These are phyloP conservation scores for Sthenelais limicola DNA, from an alignment of 2,888 invertebrate genomes.

Conservation along the genomic window DNA sequence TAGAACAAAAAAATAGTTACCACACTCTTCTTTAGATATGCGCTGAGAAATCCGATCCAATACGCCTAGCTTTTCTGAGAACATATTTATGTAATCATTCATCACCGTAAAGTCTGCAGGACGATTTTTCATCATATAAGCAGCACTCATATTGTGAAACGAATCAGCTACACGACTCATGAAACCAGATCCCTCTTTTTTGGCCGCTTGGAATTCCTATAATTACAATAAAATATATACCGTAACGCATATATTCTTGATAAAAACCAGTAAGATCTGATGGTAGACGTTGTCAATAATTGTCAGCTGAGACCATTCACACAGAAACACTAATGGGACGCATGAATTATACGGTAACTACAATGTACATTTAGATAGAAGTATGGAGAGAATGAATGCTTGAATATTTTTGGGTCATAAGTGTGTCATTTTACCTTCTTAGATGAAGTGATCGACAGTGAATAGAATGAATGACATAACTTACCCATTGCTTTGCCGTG, in stretches of 20 bases:
- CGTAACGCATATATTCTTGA: no score
- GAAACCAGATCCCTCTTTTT: slow-evolving; percentile 77
- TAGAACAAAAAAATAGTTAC: slow-evolving; percentile 35
- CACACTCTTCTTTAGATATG: slow-evolving; percentile 52
- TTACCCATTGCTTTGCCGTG: slow-evolving; percentile 78
- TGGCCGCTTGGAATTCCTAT: slow-evolving; percentile 78
- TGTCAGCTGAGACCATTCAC: no score
- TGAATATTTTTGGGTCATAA: no score
- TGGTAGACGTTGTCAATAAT: no score
- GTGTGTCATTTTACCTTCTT: no score
- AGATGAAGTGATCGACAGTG: slow-evolving; percentile 78
- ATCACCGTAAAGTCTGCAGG: slow-evolving; percentile 79
- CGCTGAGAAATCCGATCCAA: slow-evolving; percentile 78
- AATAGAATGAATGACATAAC: slow-evolving; percentile 47
- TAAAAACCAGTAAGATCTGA: no score
- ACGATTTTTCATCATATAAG: slow-evolving; percentile 76
- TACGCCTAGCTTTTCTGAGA: slow-evolving; percentile 78
- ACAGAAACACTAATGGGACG: no score
- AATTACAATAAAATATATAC: slow-evolving; percentile 45
- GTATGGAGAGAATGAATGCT: no score
- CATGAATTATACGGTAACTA: no score
- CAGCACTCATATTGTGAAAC: slow-evolving; percentile 76
- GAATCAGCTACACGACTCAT: slow-evolving; percentile 77
- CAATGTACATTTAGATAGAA: no score
- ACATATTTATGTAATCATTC: slow-evolving; percentile 77